Evolutionary conservation across 2,797 vertebrate genomes (phyloP), one percentile per base, ranked within the genome.

Genomic region (Pangasius djambal): DNA sequence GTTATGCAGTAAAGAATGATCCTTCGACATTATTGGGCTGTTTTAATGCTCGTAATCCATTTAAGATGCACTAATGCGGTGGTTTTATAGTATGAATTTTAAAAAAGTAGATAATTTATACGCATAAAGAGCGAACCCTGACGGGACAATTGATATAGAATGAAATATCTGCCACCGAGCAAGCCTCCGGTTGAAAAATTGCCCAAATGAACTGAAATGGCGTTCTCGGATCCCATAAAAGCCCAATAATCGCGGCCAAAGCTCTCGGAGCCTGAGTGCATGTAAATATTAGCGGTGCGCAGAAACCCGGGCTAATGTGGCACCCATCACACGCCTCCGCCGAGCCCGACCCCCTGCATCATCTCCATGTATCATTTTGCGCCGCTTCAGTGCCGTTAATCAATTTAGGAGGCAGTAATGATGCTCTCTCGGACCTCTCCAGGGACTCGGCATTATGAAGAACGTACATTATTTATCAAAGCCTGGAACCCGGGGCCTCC

Each of bases 391-490:
- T 97, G 97, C 97, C 97, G 97, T 98, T 99, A 99, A 99, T 99
- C 98, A 99, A 99, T 99, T 99, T 98, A 98, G 97, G 97, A 99
- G 97, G 96, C 98, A 98, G 97, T 99, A 99, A 99, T 98, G 98
- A 98, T 98, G 98, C 98, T 99, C 97, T 98, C 97, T 97, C 96
- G 95, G 96, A 94, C 89, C 92, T 97, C 98, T 96, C 98, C 55
- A 10, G 97, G 95, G 98, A 97, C 91, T 93, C 94, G 89, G 96
- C 97, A 97, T 98, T 98, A 99, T 97, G 97, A 97, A 98, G 97
- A 97, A 97, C 96, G 96, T 99, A 98, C 97, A 99, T 99, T 99
- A 99, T 99, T 99, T 98, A 99, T 99, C 98, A 99, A 97, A 97
- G 95, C 95, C 95, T 96, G 94, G 97, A 96, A 94, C 90, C 79